These are phyloP conservation scores for Hydrolagus affinis DNA, from an alignment of 2,113 vertebrate species.

Conservation along the genomic window DNA sequence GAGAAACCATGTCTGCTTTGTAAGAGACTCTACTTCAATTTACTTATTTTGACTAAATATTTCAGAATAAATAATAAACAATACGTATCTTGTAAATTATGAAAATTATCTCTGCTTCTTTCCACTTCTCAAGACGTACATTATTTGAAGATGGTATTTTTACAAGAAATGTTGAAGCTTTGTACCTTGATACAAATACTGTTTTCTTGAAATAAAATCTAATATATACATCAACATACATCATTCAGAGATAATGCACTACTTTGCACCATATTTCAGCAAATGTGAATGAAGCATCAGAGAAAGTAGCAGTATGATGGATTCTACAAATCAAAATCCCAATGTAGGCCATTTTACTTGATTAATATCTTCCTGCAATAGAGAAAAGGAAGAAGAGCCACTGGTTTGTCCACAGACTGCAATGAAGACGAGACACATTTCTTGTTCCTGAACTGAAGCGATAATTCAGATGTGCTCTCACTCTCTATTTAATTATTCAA, in stretches of 20 bases:
- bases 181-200: constrained; percentile 36
- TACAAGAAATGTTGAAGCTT: neutral
- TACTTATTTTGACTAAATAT: neutral
- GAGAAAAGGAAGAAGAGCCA: constrained; percentile 89
- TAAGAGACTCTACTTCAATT: no score
- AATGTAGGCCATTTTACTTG: constrained; percentile 99
- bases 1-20: no score
- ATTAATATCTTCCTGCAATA: constrained; percentile 99
- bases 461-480: constrained; percentile 67
- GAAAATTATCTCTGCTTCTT: neutral
- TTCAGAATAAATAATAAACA: neutral
- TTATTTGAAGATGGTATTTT: neutral
- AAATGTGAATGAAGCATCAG: constrained; percentile 79
- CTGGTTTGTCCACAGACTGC: constrained; percentile 99
- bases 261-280: constrained; percentile 96
- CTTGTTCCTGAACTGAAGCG: constrained; percentile 84
- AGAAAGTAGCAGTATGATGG: constrained; percentile 96
- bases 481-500: neutral
- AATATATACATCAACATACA: constrained; percentile 55
- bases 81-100: neutral
- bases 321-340: constrained; percentile 99
- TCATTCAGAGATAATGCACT: constrained; percentile 80
- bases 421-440: constrained; percentile 99
- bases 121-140: neutral
- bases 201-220: constrained; percentile 36